Evolutionary conservation across 2,888 invertebrate genomes (phyloP).

Genomic region (Macrophya alboannulata): DNA sequence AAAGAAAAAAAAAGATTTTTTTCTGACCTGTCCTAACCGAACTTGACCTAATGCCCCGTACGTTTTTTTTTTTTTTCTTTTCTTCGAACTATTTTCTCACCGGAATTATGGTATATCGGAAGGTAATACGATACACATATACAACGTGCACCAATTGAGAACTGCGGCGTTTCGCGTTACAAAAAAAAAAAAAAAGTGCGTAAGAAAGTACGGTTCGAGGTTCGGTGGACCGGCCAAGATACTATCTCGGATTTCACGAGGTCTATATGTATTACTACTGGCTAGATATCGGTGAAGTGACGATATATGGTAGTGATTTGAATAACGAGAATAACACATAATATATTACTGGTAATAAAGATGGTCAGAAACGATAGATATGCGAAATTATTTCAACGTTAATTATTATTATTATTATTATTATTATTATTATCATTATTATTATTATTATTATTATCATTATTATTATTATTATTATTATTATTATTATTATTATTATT

Average conservation of each 20-base stretch:
- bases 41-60: not conserved
- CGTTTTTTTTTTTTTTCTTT: not conserved
- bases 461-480: not conserved
- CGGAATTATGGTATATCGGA: not conserved
- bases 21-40: not conserved
- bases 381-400: not conserved
- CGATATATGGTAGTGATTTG: too few species aligned
- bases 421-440: not conserved
- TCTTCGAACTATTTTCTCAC: not conserved
- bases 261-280: not conserved
- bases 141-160: not conserved
- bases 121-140: not conserved
- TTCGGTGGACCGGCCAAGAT: not conserved
- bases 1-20: not conserved
- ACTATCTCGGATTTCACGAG: slow-evolving; percentile 1
- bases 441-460: not conserved
- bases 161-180: not conserved
- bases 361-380: not conserved
- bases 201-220: not conserved
- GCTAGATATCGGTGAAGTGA: too few species aligned
- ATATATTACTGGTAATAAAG: too few species aligned
- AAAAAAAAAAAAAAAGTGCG: not conserved
- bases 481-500: not conserved
- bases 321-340: too few species aligned
- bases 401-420: not conserved